Evolutionary conservation across 2,888 invertebrate species (phyloP).

Genomic region (Graphium colonna): DNA sequence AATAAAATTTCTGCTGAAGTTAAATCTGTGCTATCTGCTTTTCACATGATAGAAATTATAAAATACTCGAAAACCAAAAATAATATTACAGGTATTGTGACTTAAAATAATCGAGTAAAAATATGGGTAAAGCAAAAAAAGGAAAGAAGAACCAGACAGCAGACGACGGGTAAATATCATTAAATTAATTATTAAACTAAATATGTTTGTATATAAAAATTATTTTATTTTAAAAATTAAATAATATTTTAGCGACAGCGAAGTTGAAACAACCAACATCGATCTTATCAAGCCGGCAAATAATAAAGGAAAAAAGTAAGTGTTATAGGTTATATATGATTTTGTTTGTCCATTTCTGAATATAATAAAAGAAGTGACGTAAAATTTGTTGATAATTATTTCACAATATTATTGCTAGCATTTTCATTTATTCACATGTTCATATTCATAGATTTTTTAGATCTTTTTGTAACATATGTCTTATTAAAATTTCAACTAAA

Average conservation of each 20-base stretch:
- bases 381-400: not conserved
- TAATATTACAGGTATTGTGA: conserved; percentile 63
- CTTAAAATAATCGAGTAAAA: conserved; percentile 55
- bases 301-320: conserved; percentile 69
- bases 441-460: not conserved
- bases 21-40: conserved; percentile 56
- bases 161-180: conserved; percentile 84
- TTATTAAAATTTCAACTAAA: not conserved
- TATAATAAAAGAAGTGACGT: not conserved
- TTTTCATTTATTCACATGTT: not conserved
- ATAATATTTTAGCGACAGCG: conserved; percentile 80
- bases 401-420: not conserved
- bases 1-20: conserved; percentile 43
- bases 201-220: conserved; percentile 31
- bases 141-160: conserved; percentile 87
- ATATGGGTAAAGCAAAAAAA: conserved; percentile 91
- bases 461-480: conserved; percentile 4
- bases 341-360: not conserved
- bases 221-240: conserved; percentile 28
- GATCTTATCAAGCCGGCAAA: conserved; percentile 60
- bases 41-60: conserved; percentile 75
- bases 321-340: conserved; percentile 58
- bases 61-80: conserved; percentile 58
- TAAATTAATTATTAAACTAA: conserved; percentile 52
- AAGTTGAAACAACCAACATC: conserved; percentile 71